Percentiles rank a stretch among this genome's conserved stretches.
Conservation (phyloP, 2,888 invertebrate genomes). For the Tetragnatha montana region DNA sequence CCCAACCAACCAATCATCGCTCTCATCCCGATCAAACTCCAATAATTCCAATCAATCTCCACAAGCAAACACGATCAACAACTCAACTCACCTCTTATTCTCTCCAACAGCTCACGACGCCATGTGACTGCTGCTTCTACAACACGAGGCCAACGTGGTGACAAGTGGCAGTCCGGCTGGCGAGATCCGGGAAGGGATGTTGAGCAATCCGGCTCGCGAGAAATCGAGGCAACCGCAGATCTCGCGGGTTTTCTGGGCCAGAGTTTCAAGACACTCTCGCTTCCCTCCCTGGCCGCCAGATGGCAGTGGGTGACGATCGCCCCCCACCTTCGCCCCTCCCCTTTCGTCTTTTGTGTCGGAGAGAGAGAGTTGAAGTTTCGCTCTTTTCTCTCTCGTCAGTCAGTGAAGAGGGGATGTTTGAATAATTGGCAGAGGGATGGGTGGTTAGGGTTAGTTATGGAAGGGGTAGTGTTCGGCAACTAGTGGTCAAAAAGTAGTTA, state of each 20-base stretch:
- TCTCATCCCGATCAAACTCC: not conserved
- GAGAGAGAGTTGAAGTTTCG: too few relatives aligned
- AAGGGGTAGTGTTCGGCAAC: too few relatives aligned
- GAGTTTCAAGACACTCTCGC: conserved; percentile 14
- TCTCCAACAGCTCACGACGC: not conserved
- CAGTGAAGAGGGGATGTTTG: too few relatives aligned
- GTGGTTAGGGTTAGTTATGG: too few relatives aligned
- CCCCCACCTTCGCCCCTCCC: too few relatives aligned
- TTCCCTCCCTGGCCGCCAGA: conserved; percentile 22
- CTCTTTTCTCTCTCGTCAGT: too few relatives aligned
- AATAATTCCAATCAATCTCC: too few relatives aligned
- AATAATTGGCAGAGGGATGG: too few relatives aligned
- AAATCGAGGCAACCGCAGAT: conserved; percentile 55
- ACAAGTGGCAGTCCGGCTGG: conserved; percentile 28
- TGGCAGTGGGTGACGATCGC: conserved; percentile 19
- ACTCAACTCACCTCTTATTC: not conserved
- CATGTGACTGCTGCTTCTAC: not conserved
- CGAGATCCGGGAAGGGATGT: conserved; percentile 40
- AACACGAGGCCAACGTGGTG: conserved; percentile 10
- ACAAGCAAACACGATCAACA: not conserved
- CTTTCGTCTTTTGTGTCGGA: too few relatives aligned
- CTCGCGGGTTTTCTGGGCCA: conserved; percentile 35
- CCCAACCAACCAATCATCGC: not conserved
- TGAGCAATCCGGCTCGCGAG: conserved; percentile 38
- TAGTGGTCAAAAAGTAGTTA: too few relatives aligned